These are phyloP conservation scores for Ginglymostoma cirratum DNA, from an alignment of 2,113 vertebrate species.

Conservation along the genomic window DNA sequence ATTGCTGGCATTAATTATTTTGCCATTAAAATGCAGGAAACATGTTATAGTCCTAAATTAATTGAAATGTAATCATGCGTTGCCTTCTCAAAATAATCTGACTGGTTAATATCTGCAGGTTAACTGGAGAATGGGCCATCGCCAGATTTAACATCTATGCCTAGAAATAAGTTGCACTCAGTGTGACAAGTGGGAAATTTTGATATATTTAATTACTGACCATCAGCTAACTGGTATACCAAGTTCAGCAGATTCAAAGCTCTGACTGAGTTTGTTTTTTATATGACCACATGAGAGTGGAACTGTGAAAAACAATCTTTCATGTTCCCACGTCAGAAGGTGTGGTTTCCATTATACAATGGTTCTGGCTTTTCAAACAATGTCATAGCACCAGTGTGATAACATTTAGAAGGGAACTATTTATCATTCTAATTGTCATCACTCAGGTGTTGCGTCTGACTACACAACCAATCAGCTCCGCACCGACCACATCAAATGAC, in stretches of 20 bases:
- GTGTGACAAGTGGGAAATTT: not conserved
- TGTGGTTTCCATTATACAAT: constrained; percentile 35
- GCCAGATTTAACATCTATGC: not conserved
- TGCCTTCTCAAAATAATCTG: no score
- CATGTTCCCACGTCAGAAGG: not conserved
- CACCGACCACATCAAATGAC: constrained; percentile 33
- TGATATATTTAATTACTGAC: not conserved
- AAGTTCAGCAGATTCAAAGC: not conserved
- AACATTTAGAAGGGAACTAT: constrained; percentile 37
- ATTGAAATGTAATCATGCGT: not conserved
- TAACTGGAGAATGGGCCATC: not conserved
- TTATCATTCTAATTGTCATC: constrained; percentile 38
- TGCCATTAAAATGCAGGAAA: not conserved
- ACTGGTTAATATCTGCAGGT: not conserved
- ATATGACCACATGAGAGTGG: not conserved
- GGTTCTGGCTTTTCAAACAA: constrained; percentile 37
- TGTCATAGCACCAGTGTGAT: constrained; percentile 38
- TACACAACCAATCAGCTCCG: constrained; percentile 30
- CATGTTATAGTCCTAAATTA: not conserved
- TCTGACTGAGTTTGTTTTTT: constrained; percentile 14
- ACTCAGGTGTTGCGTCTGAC: constrained; percentile 37
- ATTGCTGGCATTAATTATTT: not conserved
- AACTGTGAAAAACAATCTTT: constrained; percentile 20
- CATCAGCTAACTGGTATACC: not conserved
- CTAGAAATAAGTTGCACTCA: not conserved